Percentiles rank a stretch among this genome's conserved stretches.
phyloP scores from a whole-genome alignment of 2,797 vertebrate genomes.

The Acrocephalus scirpaceus region DNA sequence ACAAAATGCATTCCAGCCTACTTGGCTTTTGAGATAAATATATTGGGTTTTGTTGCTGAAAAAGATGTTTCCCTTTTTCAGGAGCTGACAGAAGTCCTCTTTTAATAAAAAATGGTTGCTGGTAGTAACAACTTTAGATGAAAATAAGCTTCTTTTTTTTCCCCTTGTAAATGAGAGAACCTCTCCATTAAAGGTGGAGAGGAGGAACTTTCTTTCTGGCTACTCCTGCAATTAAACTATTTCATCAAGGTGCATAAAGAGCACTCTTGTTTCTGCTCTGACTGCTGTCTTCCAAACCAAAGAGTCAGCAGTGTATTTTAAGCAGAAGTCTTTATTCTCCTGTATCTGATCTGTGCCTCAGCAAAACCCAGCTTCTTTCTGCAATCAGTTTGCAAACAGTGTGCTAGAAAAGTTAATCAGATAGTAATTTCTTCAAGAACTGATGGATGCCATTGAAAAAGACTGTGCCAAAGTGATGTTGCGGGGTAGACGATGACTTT shows the following conservation, averaged over 20 bases:
- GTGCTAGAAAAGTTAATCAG: background rate
- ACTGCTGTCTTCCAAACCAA: background rate
- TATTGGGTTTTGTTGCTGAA: slow-evolving; percentile 33
- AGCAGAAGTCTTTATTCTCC: background rate
- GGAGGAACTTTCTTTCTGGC: background rate
- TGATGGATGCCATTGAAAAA: background rate
- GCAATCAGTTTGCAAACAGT: background rate
- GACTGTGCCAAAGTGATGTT: background rate
- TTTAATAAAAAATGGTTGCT: slow-evolving; percentile 31
- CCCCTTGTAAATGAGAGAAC: background rate
- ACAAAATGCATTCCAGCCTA: slow-evolving; percentile 18
- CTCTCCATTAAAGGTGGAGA: background rate
- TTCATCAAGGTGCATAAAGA: background rate
- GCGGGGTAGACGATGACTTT: rapidly evolving
- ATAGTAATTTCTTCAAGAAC: background rate
- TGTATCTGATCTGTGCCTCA: background rate
- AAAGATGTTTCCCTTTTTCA: slow-evolving; percentile 41
- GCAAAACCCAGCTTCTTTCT: background rate
- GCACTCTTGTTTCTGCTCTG: background rate
- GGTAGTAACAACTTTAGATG: slow-evolving; percentile 15
- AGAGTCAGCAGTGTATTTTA: background rate
- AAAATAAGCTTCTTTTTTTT: background rate
- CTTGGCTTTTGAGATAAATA: slow-evolving; percentile 43
- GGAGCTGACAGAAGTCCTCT: slow-evolving; percentile 27
- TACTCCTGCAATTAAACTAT: background rate